phyloP scores from a whole-genome alignment of 2,113 vertebrate species.

The Procavia capensis region DNA sequence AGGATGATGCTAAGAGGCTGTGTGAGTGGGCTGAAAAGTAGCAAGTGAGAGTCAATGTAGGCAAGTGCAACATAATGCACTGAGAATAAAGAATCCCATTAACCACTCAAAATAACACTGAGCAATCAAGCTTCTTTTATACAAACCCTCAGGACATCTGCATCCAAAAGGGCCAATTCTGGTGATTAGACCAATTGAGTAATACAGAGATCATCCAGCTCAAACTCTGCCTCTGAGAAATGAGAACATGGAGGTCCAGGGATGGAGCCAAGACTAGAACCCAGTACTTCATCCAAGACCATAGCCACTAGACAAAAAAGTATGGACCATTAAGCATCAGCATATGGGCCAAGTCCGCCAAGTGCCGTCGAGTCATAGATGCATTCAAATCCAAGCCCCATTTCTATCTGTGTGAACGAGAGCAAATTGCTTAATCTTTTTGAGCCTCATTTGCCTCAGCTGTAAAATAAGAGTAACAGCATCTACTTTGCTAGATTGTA shows the following conservation, averaged over 20 bases:
- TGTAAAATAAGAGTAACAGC: constrained; percentile 13
- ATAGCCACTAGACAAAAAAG: not conserved
- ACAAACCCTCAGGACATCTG: constrained; percentile 60
- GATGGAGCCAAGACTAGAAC: not conserved
- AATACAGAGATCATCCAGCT: constrained; percentile 13
- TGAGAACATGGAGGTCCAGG: not conserved
- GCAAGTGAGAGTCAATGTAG: constrained; percentile 74
- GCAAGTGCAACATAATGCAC: constrained; percentile 74
- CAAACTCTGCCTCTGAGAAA: not conserved
- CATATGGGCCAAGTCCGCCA: too few relatives aligned
- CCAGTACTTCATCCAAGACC: not conserved
- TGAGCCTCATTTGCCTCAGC: constrained; percentile 16
- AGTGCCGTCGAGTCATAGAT: too few relatives aligned
- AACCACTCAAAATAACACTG: constrained; percentile 71
- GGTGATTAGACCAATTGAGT: constrained; percentile 32
- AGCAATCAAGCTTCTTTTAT: constrained; percentile 71
- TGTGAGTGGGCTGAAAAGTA: constrained; percentile 71
- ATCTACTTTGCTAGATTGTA: not conserved
- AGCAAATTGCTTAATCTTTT: constrained; percentile 8
- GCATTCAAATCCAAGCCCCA: not conserved
- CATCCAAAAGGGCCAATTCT: constrained; percentile 46
- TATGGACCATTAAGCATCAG: not conserved
- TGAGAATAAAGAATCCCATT: constrained; percentile 68
- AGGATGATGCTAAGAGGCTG: constrained; percentile 70
- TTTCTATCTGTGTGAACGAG: constrained; percentile 29